Base-by-base conservation (phyloP, 37 sponge, comb jelly and placozoan genomes). In the Cliona cf. orientalis region DNA sequence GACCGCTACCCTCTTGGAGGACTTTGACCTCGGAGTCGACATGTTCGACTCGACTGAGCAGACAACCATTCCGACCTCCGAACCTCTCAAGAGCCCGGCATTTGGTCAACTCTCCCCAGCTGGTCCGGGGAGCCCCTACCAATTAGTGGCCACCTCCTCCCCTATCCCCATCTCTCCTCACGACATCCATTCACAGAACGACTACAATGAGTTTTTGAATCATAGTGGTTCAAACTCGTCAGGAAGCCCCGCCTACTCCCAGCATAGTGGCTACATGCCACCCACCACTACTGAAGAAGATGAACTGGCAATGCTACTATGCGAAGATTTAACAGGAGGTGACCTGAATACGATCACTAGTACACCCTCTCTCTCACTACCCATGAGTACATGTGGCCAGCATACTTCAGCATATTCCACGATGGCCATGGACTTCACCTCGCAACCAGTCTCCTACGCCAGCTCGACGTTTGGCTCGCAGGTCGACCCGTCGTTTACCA, bases 1-100 rank as follows among this genome's bases (percentile, higher is more conserved):
- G 23, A 46, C 28, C 43, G 43, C 42, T 9, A 29, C 86, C 3
- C 62, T 69, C 14, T 36, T 78, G 3, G 78, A 71, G 4, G 88
- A 88, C 28, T 68, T 81, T 38, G 88, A 88, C 35, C 77, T 74
- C 2, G 88, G 88, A 43, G 88, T 88, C 1, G 81, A 75, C 39
- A 45, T 88, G 71, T 69, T 75, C 41, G 82, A 75, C 21, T 11
- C n/a, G n/a, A n/a, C n/a, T n/a, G n/a, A n/a, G n/a, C n/a, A n/a
- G n/a, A n/a, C n/a, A n/a, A n/a, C n/a, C n/a, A n/a, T n/a, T n/a
- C 64, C 1, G 87, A 79, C 26, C 80, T 53, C 9, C 9, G 45
- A 71, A 49, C 28, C 69, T 32, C 41, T 29, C 38, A 70, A 69
- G 19, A 59, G 46, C 71, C 58, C 38, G 23, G 43, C 22, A 1